phyloP scores from a whole-genome alignment of 2,888 invertebrate species.

The Cheilosia urbana region DNA sequence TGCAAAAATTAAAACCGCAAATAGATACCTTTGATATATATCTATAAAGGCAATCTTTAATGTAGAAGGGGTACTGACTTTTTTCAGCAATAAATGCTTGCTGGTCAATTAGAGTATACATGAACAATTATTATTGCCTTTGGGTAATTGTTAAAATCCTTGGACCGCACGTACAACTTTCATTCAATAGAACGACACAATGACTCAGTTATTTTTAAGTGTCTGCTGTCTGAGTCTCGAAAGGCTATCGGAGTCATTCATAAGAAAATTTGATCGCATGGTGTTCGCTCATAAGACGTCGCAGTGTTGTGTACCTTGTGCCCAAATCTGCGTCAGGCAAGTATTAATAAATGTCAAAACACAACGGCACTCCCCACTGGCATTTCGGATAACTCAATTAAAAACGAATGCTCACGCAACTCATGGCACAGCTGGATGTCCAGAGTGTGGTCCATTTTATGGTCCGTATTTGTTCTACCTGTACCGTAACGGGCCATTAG shows the following conservation, averaged over 20 bases:
- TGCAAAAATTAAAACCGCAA: no score
- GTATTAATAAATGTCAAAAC: constrained; percentile 83
- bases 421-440: constrained; percentile 79
- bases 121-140: constrained; percentile 35
- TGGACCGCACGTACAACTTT: constrained; percentile 6
- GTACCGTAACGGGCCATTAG: background rate
- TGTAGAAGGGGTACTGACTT: constrained; percentile 20
- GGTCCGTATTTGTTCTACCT: constrained; percentile 48
- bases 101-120: constrained; percentile 26
- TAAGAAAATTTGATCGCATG: constrained; percentile 62
- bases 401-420: constrained; percentile 79
- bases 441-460: constrained; percentile 58
- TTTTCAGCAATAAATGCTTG: constrained; percentile 18
- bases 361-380: constrained; percentile 76
- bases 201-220: constrained; percentile 40
- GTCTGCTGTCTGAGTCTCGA: constrained; percentile 6
- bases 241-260: constrained; percentile 29
- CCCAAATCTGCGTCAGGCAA: constrained; percentile 81
- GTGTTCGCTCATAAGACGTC: constrained; percentile 48
- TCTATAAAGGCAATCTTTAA: no score
- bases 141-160: constrained; percentile 11
- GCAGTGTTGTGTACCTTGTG: constrained; percentile 69
- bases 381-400: constrained; percentile 80
- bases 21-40: no score
- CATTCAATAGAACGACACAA: constrained; percentile 19